Base-by-base conservation (phyloP, 2,888 invertebrate genomes). In the Melanotus villosus region DNA sequence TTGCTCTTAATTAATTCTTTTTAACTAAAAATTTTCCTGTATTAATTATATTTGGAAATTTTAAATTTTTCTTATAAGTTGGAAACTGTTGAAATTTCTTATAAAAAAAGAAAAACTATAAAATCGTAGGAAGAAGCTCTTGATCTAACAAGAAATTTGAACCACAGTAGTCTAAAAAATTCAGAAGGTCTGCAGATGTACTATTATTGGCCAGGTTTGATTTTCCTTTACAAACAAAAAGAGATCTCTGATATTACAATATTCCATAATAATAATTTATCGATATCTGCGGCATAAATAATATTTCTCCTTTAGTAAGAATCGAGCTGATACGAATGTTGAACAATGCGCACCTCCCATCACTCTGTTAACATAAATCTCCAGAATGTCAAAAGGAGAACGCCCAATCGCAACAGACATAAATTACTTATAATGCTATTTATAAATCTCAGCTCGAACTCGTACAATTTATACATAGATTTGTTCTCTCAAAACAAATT, bases 241-340 rank as follows among this genome's bases (percentile, higher is more conserved):
- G 66, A 70, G 68, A 26, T 26, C 54, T 41, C 57, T 32, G 59
- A 52, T 54, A 71, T 68, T 73, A 72, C 69, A 68, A 70, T 72
- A 75, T 77, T 75, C 75, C 73, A 69, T 75, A 76, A 77, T 77
- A 77, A 76, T 77, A 77, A 75, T 77, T 77, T 77, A 78, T 77
- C 74, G 76, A 76, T 75, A 77, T 85, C 85, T 85, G 81, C 85
- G 65, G 78, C 76, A 84, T 87, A 88, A 87, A 87, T 87, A 86
- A 84, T 87, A 87, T 87, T 87, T 87, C 69, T 69, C 52, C 58
- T 59, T 60, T 70, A 64, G 70, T 72, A 72, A 74, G 74, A 71
- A 68, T 74, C 73, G 73, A 70, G 68, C 76, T 77, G 78, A 78
- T 78, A 77, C 78, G 77, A 78, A 77, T 76, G 75, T 75, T 76